These are phyloP conservation scores for Morphnarchus princeps DNA, from an alignment of 2,113 vertebrate species.

Conservation along the genomic window DNA sequence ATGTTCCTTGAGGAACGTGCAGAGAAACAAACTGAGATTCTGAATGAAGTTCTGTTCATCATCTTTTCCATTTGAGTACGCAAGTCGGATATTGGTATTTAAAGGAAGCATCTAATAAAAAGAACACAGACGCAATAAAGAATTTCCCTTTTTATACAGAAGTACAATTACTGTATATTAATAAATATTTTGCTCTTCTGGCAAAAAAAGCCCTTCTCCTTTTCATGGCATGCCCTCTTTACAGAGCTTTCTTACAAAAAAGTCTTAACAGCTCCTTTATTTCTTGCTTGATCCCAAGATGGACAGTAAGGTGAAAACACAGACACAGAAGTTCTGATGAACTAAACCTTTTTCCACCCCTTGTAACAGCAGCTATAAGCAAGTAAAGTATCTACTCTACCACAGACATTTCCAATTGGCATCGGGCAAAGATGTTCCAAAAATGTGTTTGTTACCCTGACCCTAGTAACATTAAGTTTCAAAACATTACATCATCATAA, in stretches of 20 bases:
- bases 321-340: background rate
- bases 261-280: background rate
- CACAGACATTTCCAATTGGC: background rate
- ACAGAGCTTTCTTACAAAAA: background rate
- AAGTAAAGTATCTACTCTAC: background rate
- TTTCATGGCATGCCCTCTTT: background rate
- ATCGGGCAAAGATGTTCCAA: background rate
- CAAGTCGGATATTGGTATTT: conserved; percentile 97
- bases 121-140: background rate
- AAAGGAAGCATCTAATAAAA: conserved; percentile 92
- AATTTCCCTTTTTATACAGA: background rate
- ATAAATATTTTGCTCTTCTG: background rate
- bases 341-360: background rate
- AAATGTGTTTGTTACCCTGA: background rate
- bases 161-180: background rate
- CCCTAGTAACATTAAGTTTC: background rate
- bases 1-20: conserved; percentile 98
- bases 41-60: conserved; percentile 99
- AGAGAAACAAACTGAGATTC: conserved; percentile 98
- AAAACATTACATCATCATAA: background rate
- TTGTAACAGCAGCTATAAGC: background rate
- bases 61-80: conserved; percentile 96
- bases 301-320: accelerated
- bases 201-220: background rate
- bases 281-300: background rate